phyloP scores from a whole-genome alignment of 2,113 vertebrate species.

The Lycocorax pyrrhopterus region DNA sequence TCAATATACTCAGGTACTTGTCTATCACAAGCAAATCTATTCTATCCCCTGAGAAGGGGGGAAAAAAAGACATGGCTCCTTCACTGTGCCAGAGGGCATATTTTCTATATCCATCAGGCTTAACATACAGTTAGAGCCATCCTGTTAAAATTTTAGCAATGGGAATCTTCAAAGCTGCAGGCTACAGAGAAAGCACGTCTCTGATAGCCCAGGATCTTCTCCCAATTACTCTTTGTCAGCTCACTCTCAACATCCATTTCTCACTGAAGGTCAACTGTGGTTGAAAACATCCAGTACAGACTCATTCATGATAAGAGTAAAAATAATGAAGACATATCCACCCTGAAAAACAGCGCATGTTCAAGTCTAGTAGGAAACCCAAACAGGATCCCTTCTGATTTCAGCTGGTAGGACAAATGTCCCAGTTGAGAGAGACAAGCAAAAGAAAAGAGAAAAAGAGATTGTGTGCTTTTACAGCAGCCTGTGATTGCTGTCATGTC shows the following conservation, averaged over 20 bases:
- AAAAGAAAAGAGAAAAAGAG: not conserved
- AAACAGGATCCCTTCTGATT: slow-evolving; percentile 5
- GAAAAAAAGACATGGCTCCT: not conserved
- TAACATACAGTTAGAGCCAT: not conserved
- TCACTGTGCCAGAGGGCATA: not conserved
- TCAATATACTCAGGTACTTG: not conserved
- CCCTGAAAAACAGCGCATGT: not conserved
- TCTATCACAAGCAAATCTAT: not conserved
- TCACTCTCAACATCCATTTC: slow-evolving; percentile 19
- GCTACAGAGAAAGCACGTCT: slow-evolving; percentile 12
- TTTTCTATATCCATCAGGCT: slow-evolving; percentile 22
- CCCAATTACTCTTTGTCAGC: slow-evolving; percentile 59
- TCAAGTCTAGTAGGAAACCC: not conserved
- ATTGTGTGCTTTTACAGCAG: not conserved
- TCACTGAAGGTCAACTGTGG: slow-evolving; percentile 55
- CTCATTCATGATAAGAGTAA: slow-evolving; percentile 32
- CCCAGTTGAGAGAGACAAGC: not conserved
- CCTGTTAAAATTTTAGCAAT: slow-evolving; percentile 47
- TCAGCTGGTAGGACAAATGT: not conserved
- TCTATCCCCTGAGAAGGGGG: not conserved
- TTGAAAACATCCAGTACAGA: slow-evolving; percentile 49
- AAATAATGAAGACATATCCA: slow-evolving; percentile 44
- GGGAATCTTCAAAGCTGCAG: slow-evolving; percentile 49
- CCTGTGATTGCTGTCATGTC: not conserved
- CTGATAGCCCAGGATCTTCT: slow-evolving; percentile 35